Percentiles rank a stretch among this genome's conserved stretches.
Conservation (phyloP, 2,113 vertebrate species). For the Orcinus orca region DNA sequence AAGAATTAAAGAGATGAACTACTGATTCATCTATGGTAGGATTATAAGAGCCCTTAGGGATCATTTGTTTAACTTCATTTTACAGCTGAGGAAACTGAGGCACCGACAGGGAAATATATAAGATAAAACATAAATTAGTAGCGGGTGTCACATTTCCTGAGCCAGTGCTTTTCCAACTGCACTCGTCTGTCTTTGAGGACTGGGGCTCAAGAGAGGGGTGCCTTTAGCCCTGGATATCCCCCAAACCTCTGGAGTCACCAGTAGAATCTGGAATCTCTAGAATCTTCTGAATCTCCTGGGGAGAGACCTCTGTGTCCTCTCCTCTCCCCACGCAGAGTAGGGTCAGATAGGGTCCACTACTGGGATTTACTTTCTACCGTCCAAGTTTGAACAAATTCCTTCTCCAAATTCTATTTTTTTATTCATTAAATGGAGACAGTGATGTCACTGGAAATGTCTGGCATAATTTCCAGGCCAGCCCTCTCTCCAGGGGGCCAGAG, state of each 20-base stretch:
- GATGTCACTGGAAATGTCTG: neutral
- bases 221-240: neutral
- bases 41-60: neutral
- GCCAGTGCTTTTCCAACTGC: neutral
- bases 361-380: neutral
- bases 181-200: neutral
- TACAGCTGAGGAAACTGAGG: neutral
- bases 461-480: neutral
- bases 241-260: neutral
- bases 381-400: neutral
- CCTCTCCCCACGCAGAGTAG: too few relatives aligned
- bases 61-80: neutral
- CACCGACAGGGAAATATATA: neutral
- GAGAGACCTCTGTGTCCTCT: neutral
- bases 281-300: neutral
- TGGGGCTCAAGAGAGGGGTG: neutral
- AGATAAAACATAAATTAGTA: neutral
- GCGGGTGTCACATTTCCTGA: neutral
- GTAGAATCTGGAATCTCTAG: neutral
- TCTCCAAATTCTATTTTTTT: neutral
- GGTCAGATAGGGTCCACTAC: neutral
- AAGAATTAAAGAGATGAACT: neutral
- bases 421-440: neutral
- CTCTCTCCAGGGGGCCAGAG: neutral
- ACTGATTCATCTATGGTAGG: neutral